These are phyloP conservation scores for Silurus aristotelis DNA, from an alignment of 2,797 vertebrate species.

Conservation along the genomic window DNA sequence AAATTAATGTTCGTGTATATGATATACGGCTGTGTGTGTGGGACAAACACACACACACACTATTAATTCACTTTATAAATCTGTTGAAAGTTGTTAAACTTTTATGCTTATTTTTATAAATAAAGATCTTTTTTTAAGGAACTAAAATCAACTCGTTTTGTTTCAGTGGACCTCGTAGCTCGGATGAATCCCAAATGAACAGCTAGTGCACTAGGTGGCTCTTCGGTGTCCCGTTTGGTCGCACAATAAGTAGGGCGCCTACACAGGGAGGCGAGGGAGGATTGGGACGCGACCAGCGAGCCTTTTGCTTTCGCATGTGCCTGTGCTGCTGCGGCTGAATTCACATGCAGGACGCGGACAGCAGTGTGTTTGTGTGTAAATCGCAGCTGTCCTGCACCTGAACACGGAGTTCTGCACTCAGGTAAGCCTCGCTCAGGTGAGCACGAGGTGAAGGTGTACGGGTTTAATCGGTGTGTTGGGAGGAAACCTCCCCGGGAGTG, in stretches of 20 bases:
- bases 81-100: no score
- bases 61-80: no score
- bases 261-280: neutral
- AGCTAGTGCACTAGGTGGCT: neutral
- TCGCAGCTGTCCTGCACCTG: neutral
- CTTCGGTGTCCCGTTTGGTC: no score
- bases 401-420: neutral
- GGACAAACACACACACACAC: no score
- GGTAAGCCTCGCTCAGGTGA: neutral
- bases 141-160: neutral
- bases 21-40: no score
- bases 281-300: neutral
- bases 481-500: fast-evolving
- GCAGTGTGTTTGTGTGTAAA: neutral
- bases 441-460: neutral
- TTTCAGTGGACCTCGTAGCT: neutral
- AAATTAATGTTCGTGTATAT: no score
- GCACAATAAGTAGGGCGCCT: neutral
- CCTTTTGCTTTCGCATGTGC: conserved; percentile 55
- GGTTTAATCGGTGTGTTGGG: neutral
- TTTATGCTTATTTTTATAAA: neutral
- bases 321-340: conserved; percentile 48
- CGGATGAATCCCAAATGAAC: neutral
- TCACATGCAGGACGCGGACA: conserved; percentile 62
- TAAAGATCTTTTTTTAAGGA: neutral